Percentiles rank a stretch among this genome's conserved stretches.
phyloP scores from a whole-genome alignment of 2,113 vertebrate species.

The Myotis davidii region DNA sequence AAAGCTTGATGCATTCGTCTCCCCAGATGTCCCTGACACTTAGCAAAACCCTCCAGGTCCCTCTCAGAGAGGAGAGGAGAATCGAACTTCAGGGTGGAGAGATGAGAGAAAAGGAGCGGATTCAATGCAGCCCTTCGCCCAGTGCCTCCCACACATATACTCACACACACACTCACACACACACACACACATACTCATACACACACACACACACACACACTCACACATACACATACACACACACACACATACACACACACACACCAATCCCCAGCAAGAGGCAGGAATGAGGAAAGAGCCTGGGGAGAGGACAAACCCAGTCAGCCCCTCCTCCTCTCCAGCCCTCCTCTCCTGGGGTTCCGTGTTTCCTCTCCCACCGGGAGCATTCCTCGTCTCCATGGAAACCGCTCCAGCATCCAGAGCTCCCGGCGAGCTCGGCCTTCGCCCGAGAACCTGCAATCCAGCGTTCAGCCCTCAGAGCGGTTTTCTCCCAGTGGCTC shows the following conservation, averaged over 20 bases:
- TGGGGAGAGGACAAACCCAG: not conserved
- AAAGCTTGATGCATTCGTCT: not conserved
- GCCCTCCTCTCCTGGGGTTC: not conserved
- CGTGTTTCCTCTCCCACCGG: not conserved
- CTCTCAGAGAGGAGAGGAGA: not conserved
- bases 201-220: too few relatives aligned
- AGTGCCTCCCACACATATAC: not conserved
- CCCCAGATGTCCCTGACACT: not conserved
- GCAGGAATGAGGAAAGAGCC: not conserved
- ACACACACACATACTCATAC: too few relatives aligned
- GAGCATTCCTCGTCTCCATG: constrained; percentile 68
- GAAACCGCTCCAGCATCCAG: constrained; percentile 31
- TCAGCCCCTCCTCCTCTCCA: too few relatives aligned
- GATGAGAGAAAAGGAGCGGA: not conserved
- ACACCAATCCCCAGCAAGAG: not conserved
- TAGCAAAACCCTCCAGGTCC: not conserved
- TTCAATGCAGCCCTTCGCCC: not conserved
- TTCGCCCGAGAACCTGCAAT: not conserved
- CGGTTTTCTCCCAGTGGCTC: not conserved
- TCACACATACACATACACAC: too few relatives aligned
- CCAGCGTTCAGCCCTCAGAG: not conserved
- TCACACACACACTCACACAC: too few relatives aligned
- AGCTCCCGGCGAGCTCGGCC: not conserved
- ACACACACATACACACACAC: not conserved
- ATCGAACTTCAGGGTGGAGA: too few relatives aligned